Evolutionary conservation across 2,797 vertebrate species (phyloP).

Genomic region (Myotis daubentonii): DNA sequence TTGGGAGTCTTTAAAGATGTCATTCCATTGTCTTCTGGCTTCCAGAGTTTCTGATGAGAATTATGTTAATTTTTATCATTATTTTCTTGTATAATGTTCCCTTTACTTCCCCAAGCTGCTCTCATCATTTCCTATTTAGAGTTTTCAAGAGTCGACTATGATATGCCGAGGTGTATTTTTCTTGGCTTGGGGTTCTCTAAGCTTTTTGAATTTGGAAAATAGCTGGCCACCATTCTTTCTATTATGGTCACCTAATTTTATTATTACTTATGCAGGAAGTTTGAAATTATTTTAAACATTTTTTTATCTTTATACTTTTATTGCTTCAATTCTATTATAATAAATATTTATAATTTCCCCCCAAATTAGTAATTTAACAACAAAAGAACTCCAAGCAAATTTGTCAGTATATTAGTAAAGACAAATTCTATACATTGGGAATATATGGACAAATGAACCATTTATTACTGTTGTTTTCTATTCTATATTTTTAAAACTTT

Average conservation of each 20-base stretch:
- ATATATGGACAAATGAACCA: not conserved
- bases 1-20: not conserved
- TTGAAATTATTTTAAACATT: not conserved
- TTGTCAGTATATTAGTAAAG: not conserved
- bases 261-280: not conserved
- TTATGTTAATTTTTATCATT: not conserved
- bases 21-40: not conserved
- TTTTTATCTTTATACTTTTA: not conserved
- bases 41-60: constrained; percentile 22
- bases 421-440: not conserved
- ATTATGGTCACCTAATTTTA: not conserved
- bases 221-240: not conserved
- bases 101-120: not conserved
- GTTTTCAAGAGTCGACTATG: not conserved
- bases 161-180: not conserved
- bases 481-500: constrained; percentile 10
- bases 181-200: not conserved
- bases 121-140: not conserved
- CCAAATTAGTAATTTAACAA: not conserved
- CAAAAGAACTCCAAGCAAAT: not conserved
- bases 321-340: not conserved
- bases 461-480: not conserved
- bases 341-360: not conserved
- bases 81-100: not conserved
- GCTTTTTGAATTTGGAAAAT: constrained; percentile 5